Conservation (phyloP, 2,797 vertebrate genomes). For the Enteromius fasciolatus region DNA sequence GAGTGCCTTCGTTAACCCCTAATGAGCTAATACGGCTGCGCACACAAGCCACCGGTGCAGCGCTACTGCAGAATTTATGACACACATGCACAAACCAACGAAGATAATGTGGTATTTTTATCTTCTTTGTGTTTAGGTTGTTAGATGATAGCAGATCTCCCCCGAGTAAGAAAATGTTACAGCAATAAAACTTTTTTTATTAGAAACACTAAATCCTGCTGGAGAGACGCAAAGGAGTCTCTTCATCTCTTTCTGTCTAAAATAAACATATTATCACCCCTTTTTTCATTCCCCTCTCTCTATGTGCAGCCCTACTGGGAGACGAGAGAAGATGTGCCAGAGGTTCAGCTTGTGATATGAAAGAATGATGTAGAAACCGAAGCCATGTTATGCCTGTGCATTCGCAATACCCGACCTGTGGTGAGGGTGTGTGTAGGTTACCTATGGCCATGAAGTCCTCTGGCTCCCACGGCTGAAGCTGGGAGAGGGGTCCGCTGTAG, state of each 20-base stretch:
- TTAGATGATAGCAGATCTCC: constrained; percentile 52
- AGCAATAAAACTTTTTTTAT: constrained; percentile 60
- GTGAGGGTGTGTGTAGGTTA: constrained; percentile 62
- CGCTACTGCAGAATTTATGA: neutral
- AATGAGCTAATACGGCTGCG: constrained; percentile 51
- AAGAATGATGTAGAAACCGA: constrained; percentile 25
- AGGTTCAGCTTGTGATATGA: constrained; percentile 29
- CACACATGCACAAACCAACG: constrained; percentile 22
- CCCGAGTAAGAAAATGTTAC: constrained; percentile 42
- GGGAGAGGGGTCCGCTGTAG: constrained; percentile 82
- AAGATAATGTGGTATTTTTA: constrained; percentile 22
- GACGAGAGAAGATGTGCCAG: constrained; percentile 23
- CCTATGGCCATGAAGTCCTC: constrained; percentile 87
- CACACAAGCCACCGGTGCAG: neutral
- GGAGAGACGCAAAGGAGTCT: constrained; percentile 32
- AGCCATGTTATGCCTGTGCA: constrained; percentile 14
- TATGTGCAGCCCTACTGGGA: constrained; percentile 11
- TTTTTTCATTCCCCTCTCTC: constrained; percentile 15
- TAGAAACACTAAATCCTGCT: constrained; percentile 61
- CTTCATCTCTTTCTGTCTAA: constrained; percentile 44
- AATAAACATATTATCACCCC: constrained; percentile 41
- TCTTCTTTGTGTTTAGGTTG: constrained; percentile 32
- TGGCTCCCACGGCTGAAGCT: constrained; percentile 69
- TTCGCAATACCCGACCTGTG: neutral
- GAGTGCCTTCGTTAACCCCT: constrained; percentile 67